Base-by-base conservation (phyloP, 2,888 invertebrate genomes). In the Gortyna flavago region DNA sequence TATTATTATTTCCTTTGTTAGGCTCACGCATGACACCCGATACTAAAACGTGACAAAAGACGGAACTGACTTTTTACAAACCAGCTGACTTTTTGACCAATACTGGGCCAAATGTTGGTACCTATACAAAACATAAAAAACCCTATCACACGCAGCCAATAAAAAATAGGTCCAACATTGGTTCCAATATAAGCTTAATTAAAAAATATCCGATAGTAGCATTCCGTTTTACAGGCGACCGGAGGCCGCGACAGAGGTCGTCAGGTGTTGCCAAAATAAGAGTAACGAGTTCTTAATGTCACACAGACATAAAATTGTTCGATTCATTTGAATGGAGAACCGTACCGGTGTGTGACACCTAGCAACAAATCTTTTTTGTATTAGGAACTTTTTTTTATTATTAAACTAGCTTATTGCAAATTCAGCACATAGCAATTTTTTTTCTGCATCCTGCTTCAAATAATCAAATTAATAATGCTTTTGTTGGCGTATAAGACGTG, bases 281-380 rank as follows among this genome's bases (percentile, higher is more conserved):
- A 90, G 85, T 80, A 91, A 95, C 96, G 77, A 91, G 96, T 95
- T 95, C 91, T 89, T 88, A 94, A 96, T 96, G 96, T 95, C 96
- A 95, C 88, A 89, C 87, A 82, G 84, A 83, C 82, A 85, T 68
- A 77, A 78, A 79, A 85, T 25, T 68, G 35, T 79, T 71, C 75
- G 72, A 87, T 80, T 70, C 38, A 86, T 74, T 81, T 75, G 61
- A 64, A 29, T 65, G 6, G 54, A 18, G 76, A 72, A 44, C 48
- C 77, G 90, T 89, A 78, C 73, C 77, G 48, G 67, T 65, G 72
- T 75, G 92, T 93, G 77, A 89, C 91, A 92, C 90, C 90, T 93
- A 89, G 90, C 88, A 92, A 92, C 90, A 38, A 54, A 35, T 68
- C 64, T 62, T 62, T 77, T 86, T 73, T 75, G 7, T 62, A 68